Base-by-base conservation (phyloP, 2,797 vertebrate genomes). In the Notolepis coatsorum region DNA sequence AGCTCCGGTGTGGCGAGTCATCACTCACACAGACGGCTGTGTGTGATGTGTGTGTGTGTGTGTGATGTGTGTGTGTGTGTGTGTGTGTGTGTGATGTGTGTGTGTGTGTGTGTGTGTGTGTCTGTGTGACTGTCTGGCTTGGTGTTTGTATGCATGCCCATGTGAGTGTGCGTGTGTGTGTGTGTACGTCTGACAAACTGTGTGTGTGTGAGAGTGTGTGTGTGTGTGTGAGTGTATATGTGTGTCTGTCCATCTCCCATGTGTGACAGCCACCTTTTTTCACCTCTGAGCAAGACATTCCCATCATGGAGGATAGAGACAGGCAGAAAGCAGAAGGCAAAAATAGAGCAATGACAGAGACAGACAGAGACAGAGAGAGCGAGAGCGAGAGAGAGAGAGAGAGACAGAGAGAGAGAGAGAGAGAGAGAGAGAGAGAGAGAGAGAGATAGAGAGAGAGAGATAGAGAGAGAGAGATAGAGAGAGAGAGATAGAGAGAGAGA, bases 1-100 rank as follows among this genome's bases (percentile, higher is more conserved):
- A 17, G 69, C 82, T 79, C 86, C 66, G 55, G 79, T 88, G 88
- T 82, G 87, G 82, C 76, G 49, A 87, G 73, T 78, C 82, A 75
- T 89, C 85, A 85, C 74, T 89, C 84, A 80, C 41, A 24, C 6
- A 3, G 48, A 12, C 10, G 39, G 1, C 7, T 18, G 28, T 33
- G n/a, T n/a, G n/a, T n/a, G n/a, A n/a, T n/a, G n/a, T n/a, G n/a
- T n/a, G n/a, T n/a, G n/a, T n/a, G n/a, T 47, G 20, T 50, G 30
- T 31, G 28, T 21, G 30, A 33, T 62, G 74, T 72, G 58, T 17
- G 28, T 38, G 42, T 35, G 56, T 59, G 56, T 61, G 55, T 53
- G 66, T 65, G 50, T 33, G 46, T 41, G 72, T 78, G 74, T 77
- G 72, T 77, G 65, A n/a, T n/a, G n/a, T n/a, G n/a, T n/a, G n/a